A percentile compares a stretch with the other conserved stretches of the same genome.
Evolutionary conservation across 2,113 vertebrate genomes (phyloP).

Genomic region (Hippocampus zosterae): DNA sequence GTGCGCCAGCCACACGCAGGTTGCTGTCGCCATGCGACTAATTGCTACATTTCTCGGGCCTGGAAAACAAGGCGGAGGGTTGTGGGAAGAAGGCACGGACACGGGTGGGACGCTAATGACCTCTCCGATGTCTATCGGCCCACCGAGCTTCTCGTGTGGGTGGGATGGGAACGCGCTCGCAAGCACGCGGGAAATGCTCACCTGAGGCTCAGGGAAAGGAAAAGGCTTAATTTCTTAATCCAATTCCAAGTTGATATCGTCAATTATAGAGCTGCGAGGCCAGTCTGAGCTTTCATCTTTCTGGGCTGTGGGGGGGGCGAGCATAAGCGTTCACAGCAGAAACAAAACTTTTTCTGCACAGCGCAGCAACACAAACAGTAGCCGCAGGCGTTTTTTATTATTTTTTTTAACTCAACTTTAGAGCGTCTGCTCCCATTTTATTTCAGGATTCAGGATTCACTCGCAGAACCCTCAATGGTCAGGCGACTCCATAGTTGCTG

Average conservation of each 20-base stretch:
- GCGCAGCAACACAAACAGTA: too few species aligned
- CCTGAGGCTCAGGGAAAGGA: slow-evolving; percentile 1
- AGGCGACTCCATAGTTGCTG: too few species aligned
- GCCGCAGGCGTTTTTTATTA: too few species aligned
- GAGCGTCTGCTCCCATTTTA: too few species aligned
- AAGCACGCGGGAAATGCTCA: neutral
- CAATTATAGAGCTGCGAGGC: slow-evolving; percentile 24
- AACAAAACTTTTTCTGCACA: too few species aligned
- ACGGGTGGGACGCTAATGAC: slow-evolving; percentile 48
- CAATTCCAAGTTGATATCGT: neutral
- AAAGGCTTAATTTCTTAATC: neutral
- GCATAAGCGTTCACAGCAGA: too few species aligned
- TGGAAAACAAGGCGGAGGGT: slow-evolving; percentile 40
- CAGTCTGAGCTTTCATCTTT: slow-evolving; percentile 31
- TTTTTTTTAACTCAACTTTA: too few species aligned
- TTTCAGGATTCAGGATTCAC: too few species aligned
- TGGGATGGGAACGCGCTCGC: neutral
- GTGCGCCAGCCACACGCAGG: slow-evolving; percentile 17
- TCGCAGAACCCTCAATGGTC: too few species aligned
- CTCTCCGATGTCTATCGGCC: slow-evolving; percentile 49
- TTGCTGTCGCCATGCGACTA: slow-evolving; percentile 30
- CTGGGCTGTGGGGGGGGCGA: neutral
- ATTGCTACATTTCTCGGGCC: slow-evolving; percentile 62
- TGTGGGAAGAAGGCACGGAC: neutral
- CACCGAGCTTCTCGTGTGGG: slow-evolving; percentile 33